A percentile compares a stretch with the other conserved stretches of the same genome.
Conservation (phyloP, 1,140 invertebrate species). For the Leptopilina boulardi region DNA sequence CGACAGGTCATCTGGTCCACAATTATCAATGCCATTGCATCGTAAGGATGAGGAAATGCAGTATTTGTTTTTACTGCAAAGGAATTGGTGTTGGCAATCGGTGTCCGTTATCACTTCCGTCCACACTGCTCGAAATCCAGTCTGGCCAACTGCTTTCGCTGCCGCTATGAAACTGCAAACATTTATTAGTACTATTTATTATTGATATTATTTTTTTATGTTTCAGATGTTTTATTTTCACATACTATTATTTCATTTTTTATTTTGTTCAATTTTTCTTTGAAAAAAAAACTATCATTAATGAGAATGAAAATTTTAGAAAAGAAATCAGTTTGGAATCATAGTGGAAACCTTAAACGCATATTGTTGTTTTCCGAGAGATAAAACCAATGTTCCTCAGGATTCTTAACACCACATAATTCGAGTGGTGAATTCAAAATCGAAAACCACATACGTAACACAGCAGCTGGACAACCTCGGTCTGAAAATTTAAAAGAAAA, state of each 20-base stretch:
- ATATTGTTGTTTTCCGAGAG: conserved; percentile 90
- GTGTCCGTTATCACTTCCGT: conserved; percentile 85
- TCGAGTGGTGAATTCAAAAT: conserved; percentile 85
- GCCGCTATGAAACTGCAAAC: conserved; percentile 86
- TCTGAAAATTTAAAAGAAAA: conserved; percentile 76
- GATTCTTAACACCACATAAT: conserved; percentile 90
- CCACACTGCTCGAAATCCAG: conserved; percentile 92
- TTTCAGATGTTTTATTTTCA: neutral
- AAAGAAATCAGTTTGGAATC: neutral
- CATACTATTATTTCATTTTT: neutral
- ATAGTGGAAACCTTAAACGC: conserved; percentile 82
- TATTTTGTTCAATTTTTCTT: neutral
- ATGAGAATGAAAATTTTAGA: neutral
- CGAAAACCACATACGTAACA: conserved; percentile 90
- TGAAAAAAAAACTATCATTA: no score
- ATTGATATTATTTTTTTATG: neutral
- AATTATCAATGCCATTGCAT: conserved; percentile 88
- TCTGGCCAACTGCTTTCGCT: conserved; percentile 86
- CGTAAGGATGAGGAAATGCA: conserved; percentile 87
- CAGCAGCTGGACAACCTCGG: conserved; percentile 92
- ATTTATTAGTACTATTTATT: conserved; percentile 9
- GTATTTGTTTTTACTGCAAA: conserved; percentile 82
- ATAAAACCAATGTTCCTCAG: conserved; percentile 86
- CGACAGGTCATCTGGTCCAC: conserved; percentile 85
- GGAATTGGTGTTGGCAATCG: conserved; percentile 79